Evolutionary conservation across 2,113 vertebrate genomes (phyloP), one percentile per base, ranked within the genome.

Genomic region (Sander lucioperca): DNA sequence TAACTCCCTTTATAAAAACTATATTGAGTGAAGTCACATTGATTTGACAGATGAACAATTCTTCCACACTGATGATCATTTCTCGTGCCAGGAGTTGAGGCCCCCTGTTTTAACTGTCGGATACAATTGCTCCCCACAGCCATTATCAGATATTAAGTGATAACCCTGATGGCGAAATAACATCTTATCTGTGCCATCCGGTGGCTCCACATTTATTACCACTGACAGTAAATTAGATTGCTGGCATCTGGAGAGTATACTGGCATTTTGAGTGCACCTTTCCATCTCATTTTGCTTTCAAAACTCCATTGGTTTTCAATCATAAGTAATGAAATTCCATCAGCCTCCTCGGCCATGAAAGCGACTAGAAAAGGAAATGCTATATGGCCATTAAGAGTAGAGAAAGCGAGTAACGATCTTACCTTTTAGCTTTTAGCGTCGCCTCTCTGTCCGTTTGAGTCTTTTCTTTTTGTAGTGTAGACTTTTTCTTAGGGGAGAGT

Each of bases 251-350:
- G 90, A 82, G 86, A 88, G 74, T 76, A 89, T 27, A 74, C 77
- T 72, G 80, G 87, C 90, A 83, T 91, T 92, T 92, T 86, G 80
- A 88, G 88, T 85, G 89, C 92, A 90, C 91, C 90, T 89, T 89
- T 92, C 90, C 79, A 75, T 91, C 88, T 88, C 83, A 39, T 79
- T 82, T 78, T 54, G 87, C 89, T 89, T 88, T 92, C 84, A 85
- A 88, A 91, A 93, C 80, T 86, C 81, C 82, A 85, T 86, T 70
- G 90, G 77, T 86, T 92, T 91, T 92, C 87, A 88, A 91, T 92
- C 90, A 92, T 80, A 83, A 71, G 79, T 91, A 90, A 94, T 93
- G 88, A 90, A 94, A 94, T 92, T 89, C 89, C 88, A 87, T 89
- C 89, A 85, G 72, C 77, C 74, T 73, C 74, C 73, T 75, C 33